phyloP scores from a whole-genome alignment of 2,113 vertebrate species.

The Budorcas taxicolor region DNA sequence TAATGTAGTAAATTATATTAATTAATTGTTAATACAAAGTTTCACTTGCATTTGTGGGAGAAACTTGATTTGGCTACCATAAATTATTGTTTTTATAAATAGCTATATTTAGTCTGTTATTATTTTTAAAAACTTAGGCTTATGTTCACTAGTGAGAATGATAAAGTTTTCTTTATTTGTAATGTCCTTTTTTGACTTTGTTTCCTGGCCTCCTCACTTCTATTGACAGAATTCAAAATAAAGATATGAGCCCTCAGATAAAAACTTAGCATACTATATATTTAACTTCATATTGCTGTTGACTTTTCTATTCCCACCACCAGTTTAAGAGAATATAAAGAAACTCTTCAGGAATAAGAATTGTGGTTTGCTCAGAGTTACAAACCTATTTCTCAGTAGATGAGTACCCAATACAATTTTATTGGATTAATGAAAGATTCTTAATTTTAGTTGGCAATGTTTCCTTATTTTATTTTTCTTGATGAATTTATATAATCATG shows the following conservation, averaged over 20 bases:
- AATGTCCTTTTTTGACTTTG: neutral
- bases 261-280: neutral
- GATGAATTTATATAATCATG: neutral
- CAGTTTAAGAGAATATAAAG: neutral
- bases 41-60: neutral
- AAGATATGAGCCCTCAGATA: neutral
- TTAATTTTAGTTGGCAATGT: neutral
- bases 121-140: neutral
- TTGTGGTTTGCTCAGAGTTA: neutral
- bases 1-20: neutral
- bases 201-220: neutral
- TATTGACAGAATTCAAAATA: neutral
- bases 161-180: neutral
- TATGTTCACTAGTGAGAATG: neutral
- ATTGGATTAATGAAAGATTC: neutral
- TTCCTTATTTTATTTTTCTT: neutral
- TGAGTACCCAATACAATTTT: neutral
- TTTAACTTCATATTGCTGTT: neutral
- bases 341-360: neutral
- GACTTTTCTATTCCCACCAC: no score
- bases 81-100: neutral
- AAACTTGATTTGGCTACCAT: neutral
- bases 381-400: neutral
- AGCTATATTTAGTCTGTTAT: neutral
- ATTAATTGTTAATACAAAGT: neutral